phyloP scores from a whole-genome alignment of 2,797 vertebrate species.

The Meda fulgida region DNA sequence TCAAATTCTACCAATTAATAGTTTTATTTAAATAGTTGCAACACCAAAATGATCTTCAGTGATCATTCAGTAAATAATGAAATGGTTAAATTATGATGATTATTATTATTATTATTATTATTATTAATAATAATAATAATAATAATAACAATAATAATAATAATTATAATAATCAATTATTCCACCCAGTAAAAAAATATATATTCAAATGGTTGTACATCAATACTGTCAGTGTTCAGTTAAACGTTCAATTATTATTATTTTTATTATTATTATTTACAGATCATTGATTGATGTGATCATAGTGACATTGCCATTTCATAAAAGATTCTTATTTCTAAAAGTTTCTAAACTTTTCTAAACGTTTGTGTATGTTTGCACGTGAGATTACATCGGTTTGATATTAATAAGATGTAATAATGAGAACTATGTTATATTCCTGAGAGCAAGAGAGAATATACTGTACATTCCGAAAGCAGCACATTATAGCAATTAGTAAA shows the following conservation, averaged over 20 bases:
- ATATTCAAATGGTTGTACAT: background rate
- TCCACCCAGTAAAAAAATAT: background rate
- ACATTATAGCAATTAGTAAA: constrained; percentile 71
- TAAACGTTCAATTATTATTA: background rate
- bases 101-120: no score
- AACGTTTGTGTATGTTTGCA: constrained; percentile 39
- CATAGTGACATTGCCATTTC: background rate
- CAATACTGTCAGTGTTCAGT: background rate
- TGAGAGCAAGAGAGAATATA: background rate
- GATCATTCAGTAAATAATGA: background rate
- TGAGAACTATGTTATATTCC: background rate
- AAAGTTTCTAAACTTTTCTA: constrained; percentile 59
- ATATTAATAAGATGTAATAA: background rate
- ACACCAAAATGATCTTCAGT: background rate
- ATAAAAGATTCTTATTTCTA: background rate
- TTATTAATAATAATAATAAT: no score
- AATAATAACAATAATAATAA: background rate
- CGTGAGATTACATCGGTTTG: constrained; percentile 34
- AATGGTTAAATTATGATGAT: background rate
- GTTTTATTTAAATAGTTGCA: background rate
- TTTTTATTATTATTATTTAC: background rate
- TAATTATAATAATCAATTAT: no score
- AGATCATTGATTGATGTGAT: background rate
- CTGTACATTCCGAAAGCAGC: constrained; percentile 8
- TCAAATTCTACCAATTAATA: no score